Evolutionary conservation across 2,113 vertebrate genomes (phyloP), one percentile per base, ranked within the genome.

Genomic region (Gadus chalcogrammus): DNA sequence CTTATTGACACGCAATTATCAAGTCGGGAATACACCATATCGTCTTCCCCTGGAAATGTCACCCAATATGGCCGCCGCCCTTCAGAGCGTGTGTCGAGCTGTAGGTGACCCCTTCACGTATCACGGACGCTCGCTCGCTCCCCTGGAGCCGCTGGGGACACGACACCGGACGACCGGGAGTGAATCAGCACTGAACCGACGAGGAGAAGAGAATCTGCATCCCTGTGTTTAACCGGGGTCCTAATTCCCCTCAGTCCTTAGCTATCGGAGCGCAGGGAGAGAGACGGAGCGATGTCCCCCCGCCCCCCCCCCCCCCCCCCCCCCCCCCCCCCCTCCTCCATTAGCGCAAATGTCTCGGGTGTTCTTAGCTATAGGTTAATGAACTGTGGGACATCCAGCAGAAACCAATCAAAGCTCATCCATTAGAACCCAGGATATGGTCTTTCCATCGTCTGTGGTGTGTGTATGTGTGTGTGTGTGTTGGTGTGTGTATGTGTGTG

Each of bases 221-320:
- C 71, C 84, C 73, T 84, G 80, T 82, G 73, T 79, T 87, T 87
- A 88, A 84, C 85, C 76, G 76, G 42, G 76, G 74, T 60, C 70
- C 81, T 91, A 91, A 91, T 93, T 92, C 91, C 90, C 87, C 87
- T 87, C 86, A 85, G 74, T 87, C 84, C 89, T 89, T 88, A 86
- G 79, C 83, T 89, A 83, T 82, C 79, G 81, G 74, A 83, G 82
- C 79, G 75, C 75, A 78, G 76, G 55, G 55, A 13, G 16, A 15
- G 38, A 42, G 12, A 13, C 2, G 42, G 42, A 13, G 42, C 42
- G 9, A 5, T 4, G 42, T 48, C 72, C 68, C 71, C 80, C n/a
- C n/a, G 85, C 90, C 85, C 87, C 83, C 79, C 90, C 85, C 87
- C 82, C 80, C 72, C n/a, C n/a, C n/a, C n/a, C n/a, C n/a, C n/a